phyloP scores from a whole-genome alignment of 2,888 invertebrate genomes.

The Lordiphosa fenestrarum region DNA sequence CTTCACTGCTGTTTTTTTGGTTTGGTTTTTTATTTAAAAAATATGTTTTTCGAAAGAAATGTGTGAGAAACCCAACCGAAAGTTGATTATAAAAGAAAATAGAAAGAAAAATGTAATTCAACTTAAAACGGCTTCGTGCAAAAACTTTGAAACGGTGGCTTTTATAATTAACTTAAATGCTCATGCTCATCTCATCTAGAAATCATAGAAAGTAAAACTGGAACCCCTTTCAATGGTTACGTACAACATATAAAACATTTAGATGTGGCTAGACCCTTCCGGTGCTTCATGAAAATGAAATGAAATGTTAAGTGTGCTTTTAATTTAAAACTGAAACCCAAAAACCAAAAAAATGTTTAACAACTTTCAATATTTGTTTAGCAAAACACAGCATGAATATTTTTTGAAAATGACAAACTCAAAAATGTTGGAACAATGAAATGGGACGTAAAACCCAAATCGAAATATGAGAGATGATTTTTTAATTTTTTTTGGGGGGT shows the following conservation, averaged over 20 bases:
- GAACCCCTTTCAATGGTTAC: conserved; percentile 33
- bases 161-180: conserved; percentile 8
- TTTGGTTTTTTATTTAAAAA: conserved; percentile 36
- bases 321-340: conserved; percentile 16
- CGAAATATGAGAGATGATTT: conserved; percentile 8
- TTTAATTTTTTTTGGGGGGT: conserved; percentile 2
- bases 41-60: conserved; percentile 32
- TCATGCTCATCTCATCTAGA: conserved; percentile 1
- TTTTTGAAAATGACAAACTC: conserved; percentile 14
- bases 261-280: conserved; percentile 22
- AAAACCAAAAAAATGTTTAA: conserved; percentile 19
- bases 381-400: conserved; percentile 76
- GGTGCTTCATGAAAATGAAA: conserved; percentile 54
- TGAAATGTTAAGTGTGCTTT: conserved; percentile 36
- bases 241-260: conserved; percentile 51
- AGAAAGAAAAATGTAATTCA: conserved; percentile 35
- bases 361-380: conserved; percentile 32
- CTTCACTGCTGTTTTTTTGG: conserved; percentile 81
- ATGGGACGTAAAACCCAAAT: conserved; percentile 16
- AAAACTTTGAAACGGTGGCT: conserved; percentile 15
- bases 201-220: conserved; percentile 1
- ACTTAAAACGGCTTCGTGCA: conserved; percentile 15
- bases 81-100: conserved; percentile 43
- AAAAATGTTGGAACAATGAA: conserved; percentile 10
- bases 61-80: conserved; percentile 46